Evolutionary conservation across 2,113 vertebrate genomes (phyloP).

Genomic region (Machaerirhynchus nigripectus): DNA sequence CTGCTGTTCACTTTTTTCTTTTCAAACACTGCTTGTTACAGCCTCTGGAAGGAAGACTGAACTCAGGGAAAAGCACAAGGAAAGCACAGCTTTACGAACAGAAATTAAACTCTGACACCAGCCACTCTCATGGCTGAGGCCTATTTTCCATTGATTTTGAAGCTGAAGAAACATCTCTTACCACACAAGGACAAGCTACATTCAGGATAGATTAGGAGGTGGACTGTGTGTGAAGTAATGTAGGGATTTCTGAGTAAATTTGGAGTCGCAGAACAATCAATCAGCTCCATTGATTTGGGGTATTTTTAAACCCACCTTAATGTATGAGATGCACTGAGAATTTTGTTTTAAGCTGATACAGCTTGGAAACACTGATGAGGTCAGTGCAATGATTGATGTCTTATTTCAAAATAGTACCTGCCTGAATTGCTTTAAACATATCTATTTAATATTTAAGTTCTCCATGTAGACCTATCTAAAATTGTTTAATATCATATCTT

Average conservation of each 20-base stretch:
- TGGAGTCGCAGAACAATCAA: not conserved
- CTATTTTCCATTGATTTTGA: not conserved
- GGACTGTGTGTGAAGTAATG: not conserved
- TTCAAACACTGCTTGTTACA: not conserved
- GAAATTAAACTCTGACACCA: not conserved
- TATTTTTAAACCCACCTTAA: slow-evolving; percentile 2
- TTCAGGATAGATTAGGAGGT: not conserved
- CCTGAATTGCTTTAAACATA: not conserved
- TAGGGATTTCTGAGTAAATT: not conserved
- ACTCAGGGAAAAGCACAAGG: not conserved
- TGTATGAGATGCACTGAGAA: not conserved
- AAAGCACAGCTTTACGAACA: not conserved
- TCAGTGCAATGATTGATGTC: not conserved
- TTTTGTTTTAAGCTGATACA: not conserved
- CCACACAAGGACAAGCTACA: rapidly evolving
- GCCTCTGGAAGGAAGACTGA: not conserved
- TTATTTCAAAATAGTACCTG: not conserved
- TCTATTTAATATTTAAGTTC: not conserved
- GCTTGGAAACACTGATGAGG: not conserved
- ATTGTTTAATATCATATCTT: not conserved
- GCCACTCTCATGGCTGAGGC: not conserved
- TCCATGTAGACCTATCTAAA: not conserved
- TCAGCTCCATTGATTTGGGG: not conserved
- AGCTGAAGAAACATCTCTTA: not conserved
- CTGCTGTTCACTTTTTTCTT: not conserved